Conservation (phyloP, 1,140 invertebrate genomes). For the Bombus confusus region DNA sequence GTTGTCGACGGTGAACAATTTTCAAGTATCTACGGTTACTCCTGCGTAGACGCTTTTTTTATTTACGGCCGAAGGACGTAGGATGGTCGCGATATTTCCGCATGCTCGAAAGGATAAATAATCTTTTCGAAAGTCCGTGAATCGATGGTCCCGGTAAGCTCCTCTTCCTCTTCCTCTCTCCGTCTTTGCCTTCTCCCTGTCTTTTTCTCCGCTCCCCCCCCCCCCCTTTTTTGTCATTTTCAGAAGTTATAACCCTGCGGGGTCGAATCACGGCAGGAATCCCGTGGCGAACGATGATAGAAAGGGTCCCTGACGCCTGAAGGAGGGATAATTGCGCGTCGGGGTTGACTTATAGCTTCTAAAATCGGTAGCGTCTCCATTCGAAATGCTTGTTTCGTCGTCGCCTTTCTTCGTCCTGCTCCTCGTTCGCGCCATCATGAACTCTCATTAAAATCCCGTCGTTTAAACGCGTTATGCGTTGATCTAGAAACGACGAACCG, state of each 20-base stretch:
- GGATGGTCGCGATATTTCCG: not conserved
- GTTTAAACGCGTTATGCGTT: not conserved
- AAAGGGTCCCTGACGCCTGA: slow-evolving; percentile 54
- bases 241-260: slow-evolving; percentile 56
- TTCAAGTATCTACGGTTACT: not conserved
- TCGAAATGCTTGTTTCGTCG: slow-evolving; percentile 47
- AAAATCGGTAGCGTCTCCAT: slow-evolving; percentile 74
- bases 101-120: not conserved
- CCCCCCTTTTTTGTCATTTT: slow-evolving; percentile 47
- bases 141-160: not conserved
- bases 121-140: not conserved
- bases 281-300: slow-evolving; percentile 61
- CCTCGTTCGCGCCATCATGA: not conserved
- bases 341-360: slow-evolving; percentile 79
- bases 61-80: too few relatives aligned
- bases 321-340: slow-evolving; percentile 77
- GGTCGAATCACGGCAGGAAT: slow-evolving; percentile 63
- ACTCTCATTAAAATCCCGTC: slow-evolving; percentile 32
- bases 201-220: not conserved
- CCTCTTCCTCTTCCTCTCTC: not conserved
- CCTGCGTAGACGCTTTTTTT: too few relatives aligned
- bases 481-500: not conserved
- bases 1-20: not conserved
- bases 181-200: slow-evolving; percentile 32
- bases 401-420: not conserved